These are phyloP conservation scores for Echeneis naucrates DNA, from an alignment of 2,797 vertebrate species.

Conservation along the genomic window DNA sequence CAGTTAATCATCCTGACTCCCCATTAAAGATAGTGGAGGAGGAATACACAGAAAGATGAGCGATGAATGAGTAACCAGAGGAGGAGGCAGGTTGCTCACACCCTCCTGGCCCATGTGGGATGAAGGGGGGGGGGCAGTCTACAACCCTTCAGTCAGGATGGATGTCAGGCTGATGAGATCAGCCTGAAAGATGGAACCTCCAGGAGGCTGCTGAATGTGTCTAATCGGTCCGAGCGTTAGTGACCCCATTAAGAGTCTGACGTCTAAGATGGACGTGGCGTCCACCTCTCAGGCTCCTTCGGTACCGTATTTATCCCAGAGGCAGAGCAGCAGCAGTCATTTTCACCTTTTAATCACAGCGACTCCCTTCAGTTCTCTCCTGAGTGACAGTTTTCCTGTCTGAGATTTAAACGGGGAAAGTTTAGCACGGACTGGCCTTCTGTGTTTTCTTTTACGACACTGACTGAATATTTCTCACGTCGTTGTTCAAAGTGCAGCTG, in stretches of 20 bases:
- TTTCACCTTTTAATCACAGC: neutral
- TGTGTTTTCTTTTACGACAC: neutral
- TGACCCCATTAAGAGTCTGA: conserved; percentile 22
- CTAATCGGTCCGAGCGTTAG: conserved; percentile 23
- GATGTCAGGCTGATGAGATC: conserved; percentile 42
- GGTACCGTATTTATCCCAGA: neutral
- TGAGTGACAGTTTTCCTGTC: neutral
- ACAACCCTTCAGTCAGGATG: conserved; percentile 36
- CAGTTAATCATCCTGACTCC: neutral
- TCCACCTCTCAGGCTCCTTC: neutral
- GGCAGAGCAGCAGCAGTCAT: neutral
- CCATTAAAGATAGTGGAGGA: neutral
- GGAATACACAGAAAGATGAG: conserved; percentile 8
- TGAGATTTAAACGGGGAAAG: no score
- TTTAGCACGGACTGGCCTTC: neutral
- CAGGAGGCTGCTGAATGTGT: conserved; percentile 28
- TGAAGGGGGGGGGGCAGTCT: conserved; percentile 19
- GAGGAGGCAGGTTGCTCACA: neutral
- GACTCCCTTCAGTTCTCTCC: no score
- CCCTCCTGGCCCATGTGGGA: conserved; percentile 23
- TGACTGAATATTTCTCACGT: neutral
- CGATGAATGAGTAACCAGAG: conserved; percentile 30
- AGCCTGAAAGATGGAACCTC: conserved; percentile 29
- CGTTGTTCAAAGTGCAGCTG: neutral
- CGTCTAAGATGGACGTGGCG: neutral